Base-by-base conservation (phyloP, 64 coral and sea anemone species). In the Porites lutea region DNA sequence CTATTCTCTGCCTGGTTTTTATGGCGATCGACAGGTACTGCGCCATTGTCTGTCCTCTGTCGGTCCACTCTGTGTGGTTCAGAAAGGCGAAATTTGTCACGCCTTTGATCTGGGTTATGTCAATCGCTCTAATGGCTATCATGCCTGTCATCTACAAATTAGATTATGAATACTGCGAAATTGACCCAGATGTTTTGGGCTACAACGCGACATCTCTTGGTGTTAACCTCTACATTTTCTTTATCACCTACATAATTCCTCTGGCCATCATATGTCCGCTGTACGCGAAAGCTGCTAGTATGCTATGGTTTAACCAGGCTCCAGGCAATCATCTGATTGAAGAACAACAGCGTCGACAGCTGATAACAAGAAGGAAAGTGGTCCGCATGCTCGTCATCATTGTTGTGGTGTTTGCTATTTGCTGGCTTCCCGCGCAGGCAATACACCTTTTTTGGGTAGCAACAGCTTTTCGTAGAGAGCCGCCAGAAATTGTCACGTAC, bases 351-450 rank as follows among this genome's bases (percentile, higher is more conserved):
- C 22, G 52, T 0, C 18, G 13, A n/a, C 57, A 64, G 11, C 57
- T 84, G 50, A 6, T 10, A 1, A 66, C 59, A 6, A 89, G 77
- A 64, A 62, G 78, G 1, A 49, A 45, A 6, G 87, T 89, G 13
- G 69, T 94, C 12, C 70, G 87, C 22, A 94, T 94, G 92, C 87
- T 94, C 49, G 64, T 94, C 16, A 68, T 84, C 18, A 21, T 94
- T 7, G 59, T 89, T 45, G 50, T 65, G 7, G 47, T 88, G 2
- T 94, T 94, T 51, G 87, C 92, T 15, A 8, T 68, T 44, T 94
- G 78, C 47, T 94, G 92, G 92, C 87, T 94, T 68, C 92, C 92
- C 8, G 59, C 65, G 4, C 79, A 89, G 47, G 68, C 83, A 55
- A 20, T 68, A 19, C 69, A 84, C 27, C 13, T 89, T 0, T 6